These are phyloP conservation scores for Lumbricus terrestris DNA, from an alignment of 2,888 invertebrate species.

Conservation along the genomic window DNA sequence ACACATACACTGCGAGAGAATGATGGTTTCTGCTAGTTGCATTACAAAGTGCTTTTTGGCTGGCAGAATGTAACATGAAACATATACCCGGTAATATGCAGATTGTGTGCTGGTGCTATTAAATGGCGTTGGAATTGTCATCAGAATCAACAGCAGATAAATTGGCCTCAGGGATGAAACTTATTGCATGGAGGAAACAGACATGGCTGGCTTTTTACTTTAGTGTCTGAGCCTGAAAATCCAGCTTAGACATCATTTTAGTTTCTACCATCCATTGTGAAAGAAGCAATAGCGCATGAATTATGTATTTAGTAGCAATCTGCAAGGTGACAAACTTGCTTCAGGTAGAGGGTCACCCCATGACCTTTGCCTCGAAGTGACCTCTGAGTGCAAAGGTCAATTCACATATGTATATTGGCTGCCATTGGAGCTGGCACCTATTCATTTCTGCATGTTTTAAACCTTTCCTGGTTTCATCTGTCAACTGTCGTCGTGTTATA, in stretches of 20 bases:
- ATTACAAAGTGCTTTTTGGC: no score
- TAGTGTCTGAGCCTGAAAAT: no score
- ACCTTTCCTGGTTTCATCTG: neutral
- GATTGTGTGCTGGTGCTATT: no score
- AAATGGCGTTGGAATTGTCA: no score
- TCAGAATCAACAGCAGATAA: no score
- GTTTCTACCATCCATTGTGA: neutral
- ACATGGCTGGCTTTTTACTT: no score
- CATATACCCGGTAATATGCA: no score
- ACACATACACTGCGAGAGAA: no score
- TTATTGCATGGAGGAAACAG: no score
- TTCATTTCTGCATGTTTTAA: neutral
- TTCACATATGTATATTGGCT: neutral
- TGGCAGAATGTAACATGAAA: no score
- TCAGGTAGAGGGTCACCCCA: neutral
- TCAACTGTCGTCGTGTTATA: neutral
- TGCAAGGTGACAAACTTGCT: neutral
- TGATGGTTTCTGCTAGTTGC: no score
- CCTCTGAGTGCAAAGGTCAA: neutral
- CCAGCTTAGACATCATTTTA: neutral
- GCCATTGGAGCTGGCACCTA: neutral
- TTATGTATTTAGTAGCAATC: neutral
- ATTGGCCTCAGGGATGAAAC: no score
- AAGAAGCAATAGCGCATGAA: neutral
- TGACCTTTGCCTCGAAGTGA: neutral